Base-by-base conservation (phyloP, 2,797 vertebrate genomes). In the Agapornis canus region DNA sequence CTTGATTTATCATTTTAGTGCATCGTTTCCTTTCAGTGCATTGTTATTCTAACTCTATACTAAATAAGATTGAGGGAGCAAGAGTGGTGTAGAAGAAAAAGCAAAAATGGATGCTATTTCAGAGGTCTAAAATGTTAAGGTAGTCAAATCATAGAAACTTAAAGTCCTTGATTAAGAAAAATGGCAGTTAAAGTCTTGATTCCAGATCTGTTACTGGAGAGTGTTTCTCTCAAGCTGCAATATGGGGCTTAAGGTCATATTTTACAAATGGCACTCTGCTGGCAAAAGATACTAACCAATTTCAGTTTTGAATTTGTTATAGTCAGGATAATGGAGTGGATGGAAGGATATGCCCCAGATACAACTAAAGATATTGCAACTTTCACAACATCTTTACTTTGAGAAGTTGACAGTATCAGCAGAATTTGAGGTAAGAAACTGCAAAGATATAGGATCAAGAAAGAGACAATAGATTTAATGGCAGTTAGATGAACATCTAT, bases 391-490 rank as follows among this genome's bases (percentile, higher is more conserved):
- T 92, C 96, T 65, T 77, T 80, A 2, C 47, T 90, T 37, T 82
- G 31, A 13, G 80, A 73, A 63, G 89, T 77, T 0, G 86, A 93
- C 23, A 96, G 10, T 19, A 65, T 56, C 65, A 76, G 61, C 22
- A 51, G 79, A 35, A 96, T 73, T 64, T 97, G 65, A 51, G 94
- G 95, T 32, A 71, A 5, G 49, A 97, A 98, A 43, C 93, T 95
- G 32, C 95, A 93, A 31, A 82, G 22, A 20, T 96, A 97, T 1
- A 97, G 40, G 4, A 96, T 6, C 22, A 98, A 86, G 85, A 98
- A 98, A 82, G 92, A 96, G 92, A 96, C 23, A 40, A 98, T 92
- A 2, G 91, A 94, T 91, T 81, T 96, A 61, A 97, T 95, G 15
- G 90, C 96, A 66, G 69, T 91, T 63, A 83, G 37, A 29, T 97